Evolutionary conservation across 1,140 invertebrate genomes (phyloP), one percentile per base, ranked within the genome.

Genomic region (Cryptotermes secundus): DNA sequence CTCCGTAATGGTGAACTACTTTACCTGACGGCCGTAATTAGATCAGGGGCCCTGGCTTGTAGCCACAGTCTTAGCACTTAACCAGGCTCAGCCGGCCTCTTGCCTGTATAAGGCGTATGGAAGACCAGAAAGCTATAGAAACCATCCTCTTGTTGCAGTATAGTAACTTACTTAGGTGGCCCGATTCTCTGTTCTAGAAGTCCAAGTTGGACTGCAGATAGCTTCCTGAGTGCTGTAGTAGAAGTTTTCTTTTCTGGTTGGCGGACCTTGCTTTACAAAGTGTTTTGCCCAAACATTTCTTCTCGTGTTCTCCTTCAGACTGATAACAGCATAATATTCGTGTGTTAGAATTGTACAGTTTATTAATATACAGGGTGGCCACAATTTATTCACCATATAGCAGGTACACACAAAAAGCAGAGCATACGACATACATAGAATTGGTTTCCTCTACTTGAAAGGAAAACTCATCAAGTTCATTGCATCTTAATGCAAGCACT

Each of bases 11-110:
- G 26, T 72, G 59, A 72, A 72, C 59, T 72, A 72, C 59, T 72
- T 72, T 72, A 72, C 59, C 59, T 72, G 59, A n/a, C 59, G 59
- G 59, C n/a, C 59, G 59, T 72, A 72, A 72, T 72, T 72, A 72
- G 59, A 72, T 72, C 59, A 72, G 59, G 59, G 45, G 59, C 59
- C 59, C 59, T 7, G 59, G n/a, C 26, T 72, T 72, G 59, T 72
- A 72, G 26, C 59, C 59, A n/a, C 59, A 72, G 59, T 72, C 26
- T 72, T 72, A 72, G 59, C 59, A 72, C 59, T 72, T 72, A 72
- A 72, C 59, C 59, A 72, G 59, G 59, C 59, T 72, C 4, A 72
- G 59, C 59, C 59, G n/a, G 9, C 59, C 59, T 14, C 45, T 19
- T 49, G 45, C 45, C 19, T 49, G 45, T 49, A 49, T 49, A 49